These are phyloP conservation scores for Galerucella pusilla DNA, from an alignment of 2,888 invertebrate genomes.

Conservation along the genomic window DNA sequence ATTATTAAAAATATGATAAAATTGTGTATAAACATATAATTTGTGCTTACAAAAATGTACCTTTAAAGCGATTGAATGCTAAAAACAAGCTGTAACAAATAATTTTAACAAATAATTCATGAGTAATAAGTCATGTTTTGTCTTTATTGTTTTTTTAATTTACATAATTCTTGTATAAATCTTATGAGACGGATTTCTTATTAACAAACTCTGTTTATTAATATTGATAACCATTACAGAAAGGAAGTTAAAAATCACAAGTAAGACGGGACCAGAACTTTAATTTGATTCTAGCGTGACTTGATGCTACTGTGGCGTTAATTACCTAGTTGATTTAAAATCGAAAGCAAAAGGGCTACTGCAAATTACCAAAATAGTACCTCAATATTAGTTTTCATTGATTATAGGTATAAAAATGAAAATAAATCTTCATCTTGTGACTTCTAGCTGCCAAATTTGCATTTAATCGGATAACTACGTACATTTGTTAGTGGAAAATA, in stretches of 20 bases:
- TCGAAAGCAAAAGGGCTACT: no score
- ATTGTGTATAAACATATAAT: constrained; percentile 65
- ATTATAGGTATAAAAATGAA: neutral
- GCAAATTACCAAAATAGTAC: no score
- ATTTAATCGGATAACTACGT: neutral
- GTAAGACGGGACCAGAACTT: neutral
- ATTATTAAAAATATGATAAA: constrained; percentile 66
- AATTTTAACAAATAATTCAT: constrained; percentile 51
- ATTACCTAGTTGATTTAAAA: no score
- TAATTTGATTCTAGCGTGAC: neutral
- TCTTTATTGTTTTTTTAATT: constrained; percentile 36
- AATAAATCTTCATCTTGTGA: neutral
- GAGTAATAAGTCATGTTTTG: constrained; percentile 40
- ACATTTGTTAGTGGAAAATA: constrained; percentile 24
- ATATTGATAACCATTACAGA: constrained; percentile 8
- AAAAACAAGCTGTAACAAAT: constrained; percentile 52
- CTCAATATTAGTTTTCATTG: no score
- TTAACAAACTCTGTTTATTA: constrained; percentile 45
- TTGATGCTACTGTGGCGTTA: no score
- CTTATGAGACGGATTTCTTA: constrained; percentile 47
- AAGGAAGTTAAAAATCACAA: neutral
- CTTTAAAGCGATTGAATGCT: constrained; percentile 57
- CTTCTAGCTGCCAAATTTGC: neutral
- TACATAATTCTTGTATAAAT: constrained; percentile 38
- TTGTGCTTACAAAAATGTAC: constrained; percentile 64